Evolutionary conservation across 2,888 invertebrate species (phyloP), one percentile per base, ranked within the genome.

Genomic region (Dusona sp.): DNA sequence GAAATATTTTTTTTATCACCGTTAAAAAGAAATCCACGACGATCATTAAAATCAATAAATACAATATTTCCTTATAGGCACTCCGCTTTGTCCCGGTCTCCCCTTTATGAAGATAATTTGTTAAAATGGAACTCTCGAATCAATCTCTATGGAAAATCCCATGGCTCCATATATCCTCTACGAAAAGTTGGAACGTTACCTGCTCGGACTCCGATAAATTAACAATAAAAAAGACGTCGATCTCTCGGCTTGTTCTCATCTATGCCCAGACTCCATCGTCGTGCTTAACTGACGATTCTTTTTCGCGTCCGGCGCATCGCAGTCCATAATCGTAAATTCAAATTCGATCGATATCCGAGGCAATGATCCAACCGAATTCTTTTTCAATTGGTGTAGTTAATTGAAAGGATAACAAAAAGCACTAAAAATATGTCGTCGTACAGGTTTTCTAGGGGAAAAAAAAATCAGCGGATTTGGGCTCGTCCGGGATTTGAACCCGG

Each of bases 401-500:
- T 57, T 57, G 3, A 1, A 13, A 25, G 11, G 3, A 25, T 13
- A 25, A 3, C 13, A 9, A 57, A 57, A 13, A 8, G 13, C 57
- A 25, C 2, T 13, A 13, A 57, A 57, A 36, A 36, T 19, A 33
- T 22, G n/a, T 67, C n/a, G 36, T 67, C 38, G 22, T n/a, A 4
- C 0, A 4, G 22, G 8, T 68, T 45, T 67, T 4, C 3, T 22
- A 3, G 16, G n/a, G 19, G 25, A 68, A 67, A 67, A 38, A 68
- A 42, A 68, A 42, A 29, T 42, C 42, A 42, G 3, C 25, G 11
- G 1, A 6, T 16, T 36, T 67, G 95, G 95, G 95, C 94, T 95
- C 94, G 95, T 94, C 95, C 95, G 95, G 95, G 95, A 95, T 95
- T 95, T 95, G 95, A 95, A 95, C 95, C 95, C 95, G 95, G 95